Percentiles rank a stretch among this genome's conserved stretches.
These are phyloP conservation scores for Anodontia alba DNA, from an alignment of 2,888 invertebrate species.

Conservation along the genomic window DNA sequence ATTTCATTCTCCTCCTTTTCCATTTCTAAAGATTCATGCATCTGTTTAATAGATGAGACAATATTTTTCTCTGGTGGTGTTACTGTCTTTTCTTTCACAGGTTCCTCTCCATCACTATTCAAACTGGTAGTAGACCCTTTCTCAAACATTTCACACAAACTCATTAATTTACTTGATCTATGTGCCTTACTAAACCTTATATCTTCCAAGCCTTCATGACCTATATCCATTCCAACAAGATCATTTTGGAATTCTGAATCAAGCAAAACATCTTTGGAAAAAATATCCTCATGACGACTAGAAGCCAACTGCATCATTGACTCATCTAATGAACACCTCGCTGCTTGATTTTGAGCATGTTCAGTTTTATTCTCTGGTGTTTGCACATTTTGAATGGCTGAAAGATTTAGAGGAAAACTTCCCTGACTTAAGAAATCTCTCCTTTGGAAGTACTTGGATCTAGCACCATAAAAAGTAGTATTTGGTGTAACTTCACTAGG, in stretches of 20 bases:
- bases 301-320: constrained; percentile 75
- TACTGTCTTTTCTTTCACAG: constrained; percentile 35
- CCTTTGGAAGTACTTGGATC: constrained; percentile 57
- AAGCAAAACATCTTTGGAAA: not conserved
- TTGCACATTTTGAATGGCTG: not conserved
- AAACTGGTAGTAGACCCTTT: constrained; percentile 62
- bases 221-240: constrained; percentile 58
- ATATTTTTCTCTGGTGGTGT: constrained; percentile 61
- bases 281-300: constrained; percentile 66
- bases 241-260: constrained; percentile 56
- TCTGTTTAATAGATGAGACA: constrained; percentile 58
- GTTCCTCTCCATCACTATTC: constrained; percentile 50
- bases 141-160: constrained; percentile 78
- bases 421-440: constrained; percentile 61
- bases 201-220: constrained; percentile 61
- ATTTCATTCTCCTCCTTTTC: constrained; percentile 33
- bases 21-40: constrained; percentile 52
- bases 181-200: constrained; percentile 73
- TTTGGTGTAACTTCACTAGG: constrained; percentile 58
- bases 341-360: constrained; percentile 25
- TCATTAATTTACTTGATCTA: constrained; percentile 74
- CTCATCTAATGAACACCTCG: constrained; percentile 76
- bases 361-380: not conserved
- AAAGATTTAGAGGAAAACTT: constrained; percentile 32
- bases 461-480: constrained; percentile 54